Base-by-base conservation (phyloP, 2,797 vertebrate genomes). In the Hozukius guyotensis region DNA sequence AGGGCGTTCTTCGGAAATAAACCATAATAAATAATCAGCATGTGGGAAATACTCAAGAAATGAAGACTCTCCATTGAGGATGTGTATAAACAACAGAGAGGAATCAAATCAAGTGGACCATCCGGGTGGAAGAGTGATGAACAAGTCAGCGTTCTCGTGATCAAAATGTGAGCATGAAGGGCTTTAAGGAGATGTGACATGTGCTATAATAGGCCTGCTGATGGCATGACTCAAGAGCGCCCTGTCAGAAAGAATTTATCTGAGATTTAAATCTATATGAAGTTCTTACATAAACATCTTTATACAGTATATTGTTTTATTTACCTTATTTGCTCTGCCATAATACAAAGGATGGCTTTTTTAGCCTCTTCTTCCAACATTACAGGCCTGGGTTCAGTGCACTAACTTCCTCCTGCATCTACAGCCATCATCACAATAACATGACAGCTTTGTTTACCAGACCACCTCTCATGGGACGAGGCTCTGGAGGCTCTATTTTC, bases 381-480 rank as follows among this genome's bases (percentile, higher is more conserved):
- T 27, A 59, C 59, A 65, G 29, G 7, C 5, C 55, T 31, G 25
- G n/a, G 59, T 38, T 73, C 63, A 77, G 53, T 46, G 63, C 46
- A 12, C 63, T 24, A 8, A 53, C 42, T 31, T 16, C 9, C 11
- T 38, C 67, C 65, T 65, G 18, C 9, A 13, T 46, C 77, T 65
- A 10, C 57, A 61, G 53, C 6, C 49, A 4, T 72, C 34, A 78
- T 72, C 34, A 78, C 56, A 34, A 29, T 57, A 42, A 81, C 81
- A 24, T 10, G 65, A 61, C 59, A 65, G 57, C 69, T 75, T 63
- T 75, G 68, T 81, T 77, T 81, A 79, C 36, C 66, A 46, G 55
- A 3, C 32, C 34, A 9, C 25, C 14, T 68, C 72, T 80, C 76
- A 7, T n/a, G 70, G 75, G 76, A 69, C 10, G 0, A 36, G 18